These are phyloP conservation scores for Capromys pilorides DNA, from an alignment of 2,797 vertebrate genomes.

Conservation along the genomic window DNA sequence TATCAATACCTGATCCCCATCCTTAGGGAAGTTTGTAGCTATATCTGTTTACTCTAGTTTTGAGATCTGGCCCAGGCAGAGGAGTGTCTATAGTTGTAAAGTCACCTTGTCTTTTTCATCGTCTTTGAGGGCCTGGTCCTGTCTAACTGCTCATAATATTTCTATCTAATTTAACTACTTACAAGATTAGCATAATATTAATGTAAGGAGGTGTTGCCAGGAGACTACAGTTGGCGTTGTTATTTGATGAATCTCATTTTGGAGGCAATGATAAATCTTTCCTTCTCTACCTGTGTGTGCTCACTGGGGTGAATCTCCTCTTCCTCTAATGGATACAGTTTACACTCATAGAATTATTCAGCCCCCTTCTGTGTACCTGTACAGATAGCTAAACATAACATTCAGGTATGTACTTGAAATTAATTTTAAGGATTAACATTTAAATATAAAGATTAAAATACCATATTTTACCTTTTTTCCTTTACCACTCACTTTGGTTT, in stretches of 20 bases:
- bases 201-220: background rate
- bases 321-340: background rate
- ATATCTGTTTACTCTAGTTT: too few species aligned
- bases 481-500: conserved; percentile 15
- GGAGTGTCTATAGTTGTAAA: too few species aligned
- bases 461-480: background rate
- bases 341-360: background rate
- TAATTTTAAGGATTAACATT: conserved; percentile 25
- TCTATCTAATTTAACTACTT: too few species aligned
- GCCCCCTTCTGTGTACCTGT: background rate
- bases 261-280: background rate
- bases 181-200: background rate
- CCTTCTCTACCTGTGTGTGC: background rate
- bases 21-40: too few species aligned
- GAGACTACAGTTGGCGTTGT: background rate
- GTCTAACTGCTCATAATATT: too few species aligned
- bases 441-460: background rate
- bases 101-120: too few species aligned
- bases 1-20: too few species aligned
- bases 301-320: background rate
- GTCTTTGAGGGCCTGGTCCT: too few species aligned
- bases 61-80: too few species aligned
- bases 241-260: conserved; percentile 5
- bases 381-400: background rate
- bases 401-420: background rate